A percentile compares a stretch with the other conserved stretches of the same genome.
Conservation (phyloP, 1,140 invertebrate species). For the Aricia agestis region DNA sequence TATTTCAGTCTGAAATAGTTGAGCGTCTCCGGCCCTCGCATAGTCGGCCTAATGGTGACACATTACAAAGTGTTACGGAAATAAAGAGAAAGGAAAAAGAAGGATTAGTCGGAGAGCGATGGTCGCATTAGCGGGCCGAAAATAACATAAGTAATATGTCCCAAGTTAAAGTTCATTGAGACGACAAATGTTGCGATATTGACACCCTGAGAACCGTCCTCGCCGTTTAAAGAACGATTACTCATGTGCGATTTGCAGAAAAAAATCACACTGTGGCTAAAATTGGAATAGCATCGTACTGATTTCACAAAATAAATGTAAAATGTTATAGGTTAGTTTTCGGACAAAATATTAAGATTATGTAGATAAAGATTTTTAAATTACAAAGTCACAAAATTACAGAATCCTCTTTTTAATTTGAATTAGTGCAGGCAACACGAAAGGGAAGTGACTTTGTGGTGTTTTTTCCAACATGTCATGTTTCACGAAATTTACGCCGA, state of each 20-base stretch:
- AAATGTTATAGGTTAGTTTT: background rate
- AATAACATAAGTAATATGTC: constrained; percentile 60
- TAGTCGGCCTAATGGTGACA: constrained; percentile 57
- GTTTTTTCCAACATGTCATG: constrained; percentile 74
- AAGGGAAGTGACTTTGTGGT: constrained; percentile 50
- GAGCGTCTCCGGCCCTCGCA: constrained; percentile 41
- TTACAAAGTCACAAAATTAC: background rate
- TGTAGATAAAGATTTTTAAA: too few relatives aligned
- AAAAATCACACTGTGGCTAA: too few relatives aligned
- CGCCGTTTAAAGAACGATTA: background rate
- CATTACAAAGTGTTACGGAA: constrained; percentile 63
- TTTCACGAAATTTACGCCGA: constrained; percentile 74
- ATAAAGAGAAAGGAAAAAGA: constrained; percentile 60
- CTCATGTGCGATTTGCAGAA: background rate
- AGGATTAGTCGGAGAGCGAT: constrained; percentile 50
- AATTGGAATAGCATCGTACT: too few relatives aligned
- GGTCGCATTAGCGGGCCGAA: constrained; percentile 50
- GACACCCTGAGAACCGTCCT: background rate
- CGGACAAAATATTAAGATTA: background rate
- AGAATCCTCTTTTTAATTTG: background rate
- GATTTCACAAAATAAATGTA: too few relatives aligned
- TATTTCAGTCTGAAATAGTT: constrained; percentile 15
- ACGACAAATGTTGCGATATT: constrained; percentile 44
- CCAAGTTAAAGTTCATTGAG: constrained; percentile 62
- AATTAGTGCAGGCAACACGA: constrained; percentile 37